phyloP scores from a whole-genome alignment of 2,113 vertebrate species.

The Leptosomus discolor region DNA sequence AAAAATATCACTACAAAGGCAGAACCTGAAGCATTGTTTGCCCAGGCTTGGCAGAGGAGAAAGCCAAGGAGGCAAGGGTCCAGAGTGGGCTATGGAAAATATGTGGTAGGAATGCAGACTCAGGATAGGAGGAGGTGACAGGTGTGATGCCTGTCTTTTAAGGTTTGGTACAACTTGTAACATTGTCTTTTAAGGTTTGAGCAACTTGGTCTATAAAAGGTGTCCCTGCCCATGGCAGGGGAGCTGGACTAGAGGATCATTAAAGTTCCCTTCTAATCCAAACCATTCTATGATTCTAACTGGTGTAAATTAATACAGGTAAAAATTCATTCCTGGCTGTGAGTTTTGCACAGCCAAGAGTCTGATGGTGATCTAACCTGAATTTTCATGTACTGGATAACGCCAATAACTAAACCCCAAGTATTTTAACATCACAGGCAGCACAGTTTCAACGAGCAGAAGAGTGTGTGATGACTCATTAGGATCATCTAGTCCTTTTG shows the following conservation, averaged over 20 bases:
- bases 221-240: background rate
- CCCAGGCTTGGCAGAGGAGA: background rate
- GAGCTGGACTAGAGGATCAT: background rate
- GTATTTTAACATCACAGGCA: background rate
- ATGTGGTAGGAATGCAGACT: background rate
- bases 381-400: background rate
- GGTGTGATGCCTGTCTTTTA: background rate
- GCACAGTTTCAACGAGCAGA: background rate
- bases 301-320: background rate
- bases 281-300: background rate
- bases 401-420: background rate
- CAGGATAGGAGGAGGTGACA: background rate
- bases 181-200: background rate
- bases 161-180: background rate
- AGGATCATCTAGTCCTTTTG: background rate
- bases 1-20: background rate
- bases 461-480: background rate
- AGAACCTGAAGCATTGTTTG: background rate
- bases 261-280: background rate
- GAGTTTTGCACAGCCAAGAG: background rate
- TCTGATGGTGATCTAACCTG: background rate
- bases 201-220: background rate
- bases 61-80: background rate
- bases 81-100: background rate
- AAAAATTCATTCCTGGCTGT: background rate